Evolutionary conservation across 2,797 vertebrate species (phyloP), one percentile per base, ranked within the genome.

Genomic region (Sebastes minor): DNA sequence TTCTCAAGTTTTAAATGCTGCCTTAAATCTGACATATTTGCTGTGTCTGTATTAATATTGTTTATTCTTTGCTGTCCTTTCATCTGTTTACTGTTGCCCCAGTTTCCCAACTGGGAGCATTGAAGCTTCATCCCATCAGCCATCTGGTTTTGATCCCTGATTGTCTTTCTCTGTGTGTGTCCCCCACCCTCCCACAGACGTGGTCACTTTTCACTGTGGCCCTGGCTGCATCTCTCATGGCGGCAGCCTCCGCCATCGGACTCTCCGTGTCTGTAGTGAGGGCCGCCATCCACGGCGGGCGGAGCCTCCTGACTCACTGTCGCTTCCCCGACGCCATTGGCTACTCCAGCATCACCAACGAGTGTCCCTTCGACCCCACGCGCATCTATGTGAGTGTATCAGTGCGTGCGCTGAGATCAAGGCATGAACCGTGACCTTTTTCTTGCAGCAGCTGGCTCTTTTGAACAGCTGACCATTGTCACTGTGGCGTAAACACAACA

Each of bases 331-430:
- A 94, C 0, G 53, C 84, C 56, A 75, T 94, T 27, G 92, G 94
- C 1, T 77, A 95, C 89, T 92, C 94, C 83, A 95, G 94, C 1
- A 55, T 96, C 14, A 92, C 95, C 12, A 94, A 91, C 0, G 92
- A 98, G 88, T 99, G 98, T 73, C 97, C 97, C n/a, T 99, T 98
- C 61, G 97, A 98, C 85, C 97, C 97, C 60, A 98, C 97, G 0
- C 95, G 96, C 12, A 95, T 98, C 89, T 97, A 97, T 1, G 97
- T 98, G 90, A 97, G 97, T 97, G 46, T 27, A 25, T 71, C 1
- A 8, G 46, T 23, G 28, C 27, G 66, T 2, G 5, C 3, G 14
- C 42, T 22, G 23, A 71, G 63, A 70, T 79, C 30, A 71, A 76
- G 55, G 64, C 14, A 1, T 38, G 30, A 75, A 32, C 81, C 35